phyloP scores from a whole-genome alignment of 1,140 invertebrate genomes.

The Plutomurus gul region DNA sequence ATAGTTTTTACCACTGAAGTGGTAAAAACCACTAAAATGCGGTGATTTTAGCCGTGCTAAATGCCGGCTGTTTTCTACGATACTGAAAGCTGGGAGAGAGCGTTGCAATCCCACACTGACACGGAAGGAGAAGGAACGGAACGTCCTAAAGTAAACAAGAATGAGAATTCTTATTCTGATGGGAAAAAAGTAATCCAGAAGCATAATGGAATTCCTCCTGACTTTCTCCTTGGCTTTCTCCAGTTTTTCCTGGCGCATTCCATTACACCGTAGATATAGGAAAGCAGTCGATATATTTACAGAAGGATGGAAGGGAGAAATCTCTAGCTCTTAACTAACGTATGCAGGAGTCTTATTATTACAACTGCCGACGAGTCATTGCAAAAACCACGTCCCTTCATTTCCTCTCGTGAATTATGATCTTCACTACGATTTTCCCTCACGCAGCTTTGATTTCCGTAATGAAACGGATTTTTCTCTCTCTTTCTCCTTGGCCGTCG shows the following conservation, averaged over 20 bases:
- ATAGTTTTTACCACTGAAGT: too few species aligned
- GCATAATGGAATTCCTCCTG: neutral
- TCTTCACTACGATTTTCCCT: neutral
- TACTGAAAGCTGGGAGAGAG: too few species aligned
- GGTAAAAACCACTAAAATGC: too few species aligned
- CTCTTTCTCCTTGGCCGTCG: neutral
- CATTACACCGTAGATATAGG: neutral
- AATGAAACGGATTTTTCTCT: neutral
- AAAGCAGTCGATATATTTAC: neutral
- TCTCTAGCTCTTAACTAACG: too few species aligned
- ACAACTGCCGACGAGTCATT: neutral
- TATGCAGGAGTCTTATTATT: neutral
- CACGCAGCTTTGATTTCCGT: neutral
- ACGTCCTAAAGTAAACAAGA: neutral
- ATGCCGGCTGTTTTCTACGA: too few species aligned
- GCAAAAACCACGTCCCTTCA: too few species aligned
- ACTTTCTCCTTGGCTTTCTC: neutral
- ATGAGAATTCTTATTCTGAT: conserved; percentile 6
- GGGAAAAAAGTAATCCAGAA: neutral
- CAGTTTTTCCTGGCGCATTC: neutral
- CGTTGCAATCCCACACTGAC: too few species aligned
- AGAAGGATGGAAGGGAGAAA: too few species aligned
- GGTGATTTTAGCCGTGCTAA: too few species aligned
- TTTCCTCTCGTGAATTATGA: too few species aligned
- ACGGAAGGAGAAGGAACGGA: neutral